Conservation (phyloP, 2,797 vertebrate genomes). For the Lacerta viridis region DNA sequence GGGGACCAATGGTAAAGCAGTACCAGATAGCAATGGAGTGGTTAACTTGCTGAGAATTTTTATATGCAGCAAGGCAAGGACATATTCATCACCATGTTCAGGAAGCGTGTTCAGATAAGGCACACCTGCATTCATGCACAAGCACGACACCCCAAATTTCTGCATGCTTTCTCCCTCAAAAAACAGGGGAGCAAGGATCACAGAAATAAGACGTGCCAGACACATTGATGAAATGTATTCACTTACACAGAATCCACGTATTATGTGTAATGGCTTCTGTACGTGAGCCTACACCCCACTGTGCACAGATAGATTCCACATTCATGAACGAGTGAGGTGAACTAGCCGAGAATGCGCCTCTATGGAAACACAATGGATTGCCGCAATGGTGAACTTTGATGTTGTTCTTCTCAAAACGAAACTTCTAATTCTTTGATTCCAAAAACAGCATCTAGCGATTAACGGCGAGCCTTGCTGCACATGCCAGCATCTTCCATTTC, state of each 20-base stretch:
- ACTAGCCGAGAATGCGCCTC: constrained; percentile 29
- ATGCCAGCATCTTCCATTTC: not conserved
- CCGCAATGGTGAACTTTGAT: not conserved
- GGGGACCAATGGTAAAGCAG: not conserved
- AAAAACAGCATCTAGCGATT: constrained; percentile 34
- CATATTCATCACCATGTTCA: not conserved
- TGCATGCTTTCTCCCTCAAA: not conserved
- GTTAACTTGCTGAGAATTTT: not conserved
- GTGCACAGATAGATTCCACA: not conserved
- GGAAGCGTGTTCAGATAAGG: not conserved
- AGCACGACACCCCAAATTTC: not conserved
- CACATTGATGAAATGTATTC: not conserved
- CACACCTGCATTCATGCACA: not conserved
- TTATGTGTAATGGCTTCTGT: not conserved
- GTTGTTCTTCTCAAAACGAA: not conserved
- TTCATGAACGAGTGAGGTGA: constrained; percentile 25
- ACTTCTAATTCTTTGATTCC: not conserved
- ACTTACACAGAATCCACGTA: constrained; percentile 1
- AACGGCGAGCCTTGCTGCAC: not conserved
- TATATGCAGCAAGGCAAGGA: not conserved
- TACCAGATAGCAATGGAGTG: not conserved
- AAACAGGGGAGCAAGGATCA: not conserved
- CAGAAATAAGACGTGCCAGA: not conserved
- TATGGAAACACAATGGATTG: constrained; percentile 36
- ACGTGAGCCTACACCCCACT: not conserved